Percentiles rank a stretch among this genome's conserved stretches.
These are phyloP conservation scores for Chloropsis cyanopogon DNA, from an alignment of 2,113 vertebrate species.

Conservation along the genomic window DNA sequence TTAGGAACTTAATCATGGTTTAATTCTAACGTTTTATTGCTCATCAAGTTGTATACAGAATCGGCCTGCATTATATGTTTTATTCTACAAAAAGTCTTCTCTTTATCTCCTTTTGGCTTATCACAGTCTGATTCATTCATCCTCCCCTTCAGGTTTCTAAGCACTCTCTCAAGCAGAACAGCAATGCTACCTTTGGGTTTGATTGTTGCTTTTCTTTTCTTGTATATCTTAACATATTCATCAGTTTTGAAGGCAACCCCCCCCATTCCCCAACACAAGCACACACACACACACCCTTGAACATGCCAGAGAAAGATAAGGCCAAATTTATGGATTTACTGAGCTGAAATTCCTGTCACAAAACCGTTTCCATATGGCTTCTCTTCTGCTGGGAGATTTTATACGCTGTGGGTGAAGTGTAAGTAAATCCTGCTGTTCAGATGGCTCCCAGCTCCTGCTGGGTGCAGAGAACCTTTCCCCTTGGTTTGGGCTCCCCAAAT, in stretches of 20 bases:
- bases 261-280: background rate
- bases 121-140: background rate
- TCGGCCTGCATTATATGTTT: background rate
- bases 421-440: constrained; percentile 47
- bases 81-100: background rate
- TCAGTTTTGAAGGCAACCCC: background rate
- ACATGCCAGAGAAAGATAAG: constrained; percentile 24
- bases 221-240: background rate
- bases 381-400: constrained; percentile 30
- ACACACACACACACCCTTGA: background rate
- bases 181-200: constrained; percentile 1
- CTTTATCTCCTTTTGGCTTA: constrained; percentile 4
- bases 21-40: background rate
- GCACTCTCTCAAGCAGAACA: background rate
- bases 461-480: background rate
- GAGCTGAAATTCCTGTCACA: constrained; percentile 38
- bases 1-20: background rate
- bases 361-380: constrained; percentile 41
- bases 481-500: background rate
- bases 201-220: background rate
- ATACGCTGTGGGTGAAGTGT: constrained; percentile 21
- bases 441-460: background rate
- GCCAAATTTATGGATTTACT: constrained; percentile 52
- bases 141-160: background rate
- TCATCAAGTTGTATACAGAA: background rate